These are phyloP conservation scores for Bos javanicus DNA, from an alignment of 2,113 vertebrate species.

Conservation along the genomic window DNA sequence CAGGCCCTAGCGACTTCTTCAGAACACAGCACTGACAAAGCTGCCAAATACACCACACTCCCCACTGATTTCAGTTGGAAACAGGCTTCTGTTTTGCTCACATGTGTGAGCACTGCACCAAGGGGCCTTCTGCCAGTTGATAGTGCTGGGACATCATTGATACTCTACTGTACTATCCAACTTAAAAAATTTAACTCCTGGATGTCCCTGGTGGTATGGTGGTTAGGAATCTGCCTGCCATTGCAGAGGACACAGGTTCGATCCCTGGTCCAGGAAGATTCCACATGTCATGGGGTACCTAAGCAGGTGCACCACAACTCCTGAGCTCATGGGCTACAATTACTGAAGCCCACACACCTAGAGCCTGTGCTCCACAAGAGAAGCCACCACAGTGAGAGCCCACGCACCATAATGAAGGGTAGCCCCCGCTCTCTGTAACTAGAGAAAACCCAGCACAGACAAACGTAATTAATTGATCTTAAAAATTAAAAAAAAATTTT, in stretches of 20 bases:
- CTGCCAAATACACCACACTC: not conserved
- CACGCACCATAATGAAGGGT: fast-evolving
- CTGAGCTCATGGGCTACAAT: not conserved
- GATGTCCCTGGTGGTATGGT: not conserved
- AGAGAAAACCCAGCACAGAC: not conserved
- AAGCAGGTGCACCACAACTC: not conserved
- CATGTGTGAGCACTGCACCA: no score
- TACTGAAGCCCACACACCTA: not conserved
- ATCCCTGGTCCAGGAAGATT: not conserved
- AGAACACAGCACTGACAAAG: not conserved
- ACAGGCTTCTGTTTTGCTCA: not conserved
- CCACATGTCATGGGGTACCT: not conserved
- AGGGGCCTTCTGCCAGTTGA: not conserved
- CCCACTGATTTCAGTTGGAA: not conserved
- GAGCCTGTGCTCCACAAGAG: not conserved
- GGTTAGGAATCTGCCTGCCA: not conserved
- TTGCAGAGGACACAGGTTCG: not conserved
- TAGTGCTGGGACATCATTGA: not conserved
- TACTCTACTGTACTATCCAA: not conserved
- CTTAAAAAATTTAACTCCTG: not conserved
- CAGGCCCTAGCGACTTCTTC: not conserved
- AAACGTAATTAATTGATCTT: not conserved
- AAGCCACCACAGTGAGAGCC: not conserved
- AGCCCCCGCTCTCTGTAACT: not conserved
- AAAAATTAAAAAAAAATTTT: not conserved